Evolutionary conservation across 2,113 vertebrate species (phyloP), one percentile per base, ranked within the genome.

Genomic region (Puma concolor): DNA sequence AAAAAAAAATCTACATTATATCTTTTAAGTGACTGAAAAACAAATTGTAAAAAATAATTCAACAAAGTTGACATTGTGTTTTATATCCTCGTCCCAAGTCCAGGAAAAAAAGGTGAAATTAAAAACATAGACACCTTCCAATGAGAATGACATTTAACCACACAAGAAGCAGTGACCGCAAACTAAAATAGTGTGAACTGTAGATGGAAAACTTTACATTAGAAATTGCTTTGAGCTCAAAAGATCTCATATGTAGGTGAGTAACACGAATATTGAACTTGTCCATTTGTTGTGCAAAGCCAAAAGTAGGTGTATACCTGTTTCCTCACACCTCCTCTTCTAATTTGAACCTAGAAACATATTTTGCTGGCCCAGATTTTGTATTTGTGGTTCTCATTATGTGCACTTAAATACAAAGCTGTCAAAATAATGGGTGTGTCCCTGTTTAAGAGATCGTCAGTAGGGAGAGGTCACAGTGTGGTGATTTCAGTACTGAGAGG

Each of bases 111-210:
- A 91, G 64, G 76, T 95, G 54, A 96, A 96, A 95, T 97, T 96
- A 95, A 97, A 97, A 98, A 97, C 90, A 96, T 69, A 97, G 94
- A 96, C 82, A 98, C n/a, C 66, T 95, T 96, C 94, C 84, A 96
- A 94, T 38, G 48, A 96, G 89, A 96, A 94, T 96, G 91, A 88
- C 92, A 95, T 95, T 95, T 79, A 91, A 97, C 71, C 88, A 94
- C 64, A 92, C 2, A 84, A 96, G 84, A 95, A 94, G 77, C 88
- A 92, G 92, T 96, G 92, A 71, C 54, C 87, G 66, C 29, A 81
- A 81, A 52, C 31, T 81, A 96, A 98, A 97, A 96, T 94, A 96
- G 84, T 89, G 48, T 6, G 6, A 95, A 50, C 54, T 86, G 9
- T 69, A 82, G 31, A 33, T 94, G 52, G 94, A 97, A 98, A 97